Conservation (phyloP, 2,797 vertebrate species). For the Chromobotia macracanthus region DNA sequence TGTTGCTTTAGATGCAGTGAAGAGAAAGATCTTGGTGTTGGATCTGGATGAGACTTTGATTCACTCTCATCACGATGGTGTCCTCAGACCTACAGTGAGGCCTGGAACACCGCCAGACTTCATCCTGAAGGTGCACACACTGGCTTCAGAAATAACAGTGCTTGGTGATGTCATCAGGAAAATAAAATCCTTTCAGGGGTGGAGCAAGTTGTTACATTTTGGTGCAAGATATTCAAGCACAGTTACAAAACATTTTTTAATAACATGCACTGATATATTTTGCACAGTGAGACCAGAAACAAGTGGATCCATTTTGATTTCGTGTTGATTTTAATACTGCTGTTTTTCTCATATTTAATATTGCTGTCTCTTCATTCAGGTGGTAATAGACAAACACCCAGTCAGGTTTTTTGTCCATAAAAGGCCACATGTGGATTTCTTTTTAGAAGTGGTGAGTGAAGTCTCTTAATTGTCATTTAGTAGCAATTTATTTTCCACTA, state of each 20-base stretch:
- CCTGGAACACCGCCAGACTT: constrained; percentile 95
- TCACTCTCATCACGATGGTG: constrained; percentile 92
- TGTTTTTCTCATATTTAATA: not conserved
- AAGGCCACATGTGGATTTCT: constrained; percentile 94
- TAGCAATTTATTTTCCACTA: not conserved
- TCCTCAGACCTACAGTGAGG: constrained; percentile 89
- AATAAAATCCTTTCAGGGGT: not conserved
- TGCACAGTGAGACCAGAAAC: not conserved
- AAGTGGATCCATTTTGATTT: not conserved
- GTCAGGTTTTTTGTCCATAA: constrained; percentile 96
- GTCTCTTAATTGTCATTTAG: not conserved
- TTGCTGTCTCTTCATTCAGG: constrained; percentile 73
- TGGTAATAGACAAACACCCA: constrained; percentile 92
- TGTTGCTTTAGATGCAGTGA: constrained; percentile 82
- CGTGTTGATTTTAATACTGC: not conserved
- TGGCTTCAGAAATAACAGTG: not conserved
- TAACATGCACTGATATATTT: not conserved
- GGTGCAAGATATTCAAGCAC: not conserved
- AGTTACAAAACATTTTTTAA: not conserved
- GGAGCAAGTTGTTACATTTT: not conserved
- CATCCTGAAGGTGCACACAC: constrained; percentile 85
- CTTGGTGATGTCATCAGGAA: not conserved
- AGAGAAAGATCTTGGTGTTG: constrained; percentile 91
- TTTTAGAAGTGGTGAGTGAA: constrained; percentile 92
- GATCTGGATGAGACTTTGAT: constrained; percentile 94